Evolutionary conservation across 2,797 vertebrate genomes (phyloP).

Genomic region (Sebastes miniatus): DNA sequence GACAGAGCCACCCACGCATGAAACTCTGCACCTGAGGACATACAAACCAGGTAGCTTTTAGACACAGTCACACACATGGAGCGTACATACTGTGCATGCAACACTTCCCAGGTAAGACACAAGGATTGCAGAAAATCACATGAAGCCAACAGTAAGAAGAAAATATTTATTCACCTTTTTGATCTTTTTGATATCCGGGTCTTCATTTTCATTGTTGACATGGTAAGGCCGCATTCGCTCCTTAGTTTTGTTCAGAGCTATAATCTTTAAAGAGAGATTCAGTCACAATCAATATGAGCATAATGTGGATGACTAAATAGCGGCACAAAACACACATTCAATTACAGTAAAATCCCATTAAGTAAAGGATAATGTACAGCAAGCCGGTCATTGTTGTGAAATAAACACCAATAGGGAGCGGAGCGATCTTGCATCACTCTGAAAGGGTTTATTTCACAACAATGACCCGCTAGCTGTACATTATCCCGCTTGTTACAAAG

Average conservation of each 20-base stretch:
- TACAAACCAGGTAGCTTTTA: background rate
- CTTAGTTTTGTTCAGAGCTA: slow-evolving; percentile 98
- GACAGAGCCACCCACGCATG: slow-evolving; percentile 94
- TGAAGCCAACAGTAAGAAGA: background rate
- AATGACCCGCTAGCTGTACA: too few relatives aligned
- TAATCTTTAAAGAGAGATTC: slow-evolving; percentile 81
- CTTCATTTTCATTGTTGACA: slow-evolving; percentile 90
- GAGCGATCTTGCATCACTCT: too few relatives aligned
- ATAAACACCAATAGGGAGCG: too few relatives aligned
- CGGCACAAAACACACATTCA: background rate
- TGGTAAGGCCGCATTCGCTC: slow-evolving; percentile 97
- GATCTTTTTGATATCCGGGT: slow-evolving; percentile 99
- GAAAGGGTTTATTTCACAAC: too few relatives aligned
- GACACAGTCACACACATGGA: background rate
- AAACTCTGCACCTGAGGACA: slow-evolving; percentile 91
- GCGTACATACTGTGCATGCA: background rate
- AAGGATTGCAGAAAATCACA: background rate
- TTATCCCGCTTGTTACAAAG: too few relatives aligned
- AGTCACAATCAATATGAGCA: background rate
- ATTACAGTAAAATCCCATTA: background rate
- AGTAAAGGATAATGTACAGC: too few relatives aligned
- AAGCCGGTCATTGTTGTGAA: too few relatives aligned
- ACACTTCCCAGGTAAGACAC: background rate
- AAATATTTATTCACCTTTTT: slow-evolving; percentile 88
- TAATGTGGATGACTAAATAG: background rate